Evolutionary conservation across 2,888 invertebrate species (phyloP), one percentile per base, ranked within the genome.

Genomic region (Catocala sponsa): DNA sequence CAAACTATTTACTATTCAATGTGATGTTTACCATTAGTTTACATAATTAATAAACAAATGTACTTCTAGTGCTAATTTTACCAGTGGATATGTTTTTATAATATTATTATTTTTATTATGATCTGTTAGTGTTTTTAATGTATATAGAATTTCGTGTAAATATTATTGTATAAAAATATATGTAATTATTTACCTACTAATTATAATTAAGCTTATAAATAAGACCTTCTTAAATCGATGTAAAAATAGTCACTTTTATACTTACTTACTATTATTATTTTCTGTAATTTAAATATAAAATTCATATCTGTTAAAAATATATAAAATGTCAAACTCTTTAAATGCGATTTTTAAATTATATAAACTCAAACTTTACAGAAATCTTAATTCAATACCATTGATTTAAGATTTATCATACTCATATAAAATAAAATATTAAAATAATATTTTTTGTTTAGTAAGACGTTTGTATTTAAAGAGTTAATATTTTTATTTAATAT

Each of bases 1-100:
- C 15, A 47, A 55, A 44, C 12, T 71, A 62, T 65, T 57, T 65
- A 68, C 53, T 77, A 66, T 61, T 57, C 70, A 65, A 66, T 85
- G 86, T 88, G 89, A 90, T 88, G 89, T 86, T 91, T 87, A 91
- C 91, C 91, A 91, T 85, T 90, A 91, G 86, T 82, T 85, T 74
- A 60, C 67, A 72, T 59, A 42, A 66, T 63, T 65, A 61, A 70
- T 74, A 78, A 68, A 61, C 62, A 79, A 70, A 68, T 71, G 70
- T 75, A 70, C 68, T 70, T 71, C 67, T 72, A 67, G 63, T 72
- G 65, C 51, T 65, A 70, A 72, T 72, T 68, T 76, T 76, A 76
- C 76, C 72, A 46, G 0, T 66, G 62, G 68, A 70, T 74, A 77
- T 72, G 56, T 69, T 69, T 75, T 78, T 71, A 47, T 65, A 62